phyloP scores from a whole-genome alignment of 37 sponge, comb jelly and placozoan genomes.

The Haliclona indistincta region DNA sequence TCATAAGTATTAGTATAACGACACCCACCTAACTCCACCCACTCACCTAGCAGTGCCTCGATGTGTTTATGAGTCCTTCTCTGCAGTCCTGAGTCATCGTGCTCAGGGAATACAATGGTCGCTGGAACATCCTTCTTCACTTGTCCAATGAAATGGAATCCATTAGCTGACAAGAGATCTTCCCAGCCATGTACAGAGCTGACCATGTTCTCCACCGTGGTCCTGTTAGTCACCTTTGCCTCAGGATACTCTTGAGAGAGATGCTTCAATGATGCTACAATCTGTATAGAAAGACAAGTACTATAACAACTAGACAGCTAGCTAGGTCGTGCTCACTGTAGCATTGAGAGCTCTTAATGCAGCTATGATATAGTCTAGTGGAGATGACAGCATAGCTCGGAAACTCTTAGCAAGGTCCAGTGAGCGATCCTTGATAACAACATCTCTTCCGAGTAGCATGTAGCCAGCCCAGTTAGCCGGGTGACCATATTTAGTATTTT shows the following conservation, averaged over 20 bases:
- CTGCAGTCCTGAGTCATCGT: conserved; percentile 83
- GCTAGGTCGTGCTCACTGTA: conserved; percentile 48
- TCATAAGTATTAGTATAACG: neutral
- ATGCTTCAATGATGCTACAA: conserved; percentile 51
- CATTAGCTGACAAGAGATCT: conserved; percentile 71
- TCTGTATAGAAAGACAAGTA: conserved; percentile 14
- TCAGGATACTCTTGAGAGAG: conserved; percentile 48
- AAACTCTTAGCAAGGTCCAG: conserved; percentile 49
- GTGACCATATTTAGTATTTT: conserved; percentile 65
- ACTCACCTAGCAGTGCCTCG: conserved; percentile 67
- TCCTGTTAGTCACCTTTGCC: conserved; percentile 62
- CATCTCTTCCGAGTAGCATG: conserved; percentile 81
- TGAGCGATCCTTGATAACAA: conserved; percentile 66
- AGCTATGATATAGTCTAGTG: conserved; percentile 68
- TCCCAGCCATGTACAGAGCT: conserved; percentile 79
- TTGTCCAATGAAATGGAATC: conserved; percentile 76
- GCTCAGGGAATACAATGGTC: conserved; percentile 86
- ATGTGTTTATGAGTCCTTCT: conserved; percentile 56
- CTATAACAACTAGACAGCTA: neutral
- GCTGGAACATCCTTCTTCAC: conserved; percentile 70
- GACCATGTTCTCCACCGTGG: conserved; percentile 58
- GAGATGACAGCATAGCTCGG: conserved; percentile 59
- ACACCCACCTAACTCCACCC: neutral
- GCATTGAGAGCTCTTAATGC: conserved; percentile 54
- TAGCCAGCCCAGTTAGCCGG: conserved; percentile 93